Evolutionary conservation across 1,140 invertebrate genomes (phyloP).

Genomic region (Rhyzopertha dominica): DNA sequence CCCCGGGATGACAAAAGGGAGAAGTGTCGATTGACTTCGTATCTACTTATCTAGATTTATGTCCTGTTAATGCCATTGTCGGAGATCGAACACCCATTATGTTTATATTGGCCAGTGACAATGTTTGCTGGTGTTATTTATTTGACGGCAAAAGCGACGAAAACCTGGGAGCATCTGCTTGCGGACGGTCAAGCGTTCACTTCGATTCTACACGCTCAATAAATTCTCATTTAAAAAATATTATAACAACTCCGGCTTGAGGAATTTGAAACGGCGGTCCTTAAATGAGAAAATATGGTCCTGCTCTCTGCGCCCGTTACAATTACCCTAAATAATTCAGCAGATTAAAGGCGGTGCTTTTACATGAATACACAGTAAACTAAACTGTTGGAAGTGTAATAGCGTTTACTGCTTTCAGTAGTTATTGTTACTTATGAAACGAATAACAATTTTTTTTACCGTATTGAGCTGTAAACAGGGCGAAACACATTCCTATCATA

Average conservation of each 20-base stretch:
- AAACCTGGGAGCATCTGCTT: constrained; percentile 26
- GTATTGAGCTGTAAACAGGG: no score
- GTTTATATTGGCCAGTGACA: constrained; percentile 38
- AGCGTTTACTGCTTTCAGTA: neutral
- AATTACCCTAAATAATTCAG: constrained; percentile 12
- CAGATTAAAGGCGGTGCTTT: constrained; percentile 13
- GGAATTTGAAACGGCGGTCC: neutral
- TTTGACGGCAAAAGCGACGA: constrained; percentile 26
- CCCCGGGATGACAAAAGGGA: constrained; percentile 19
- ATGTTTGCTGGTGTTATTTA: constrained; percentile 35
- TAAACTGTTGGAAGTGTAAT: neutral
- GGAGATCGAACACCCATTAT: constrained; percentile 33
- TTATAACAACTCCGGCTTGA: no score
- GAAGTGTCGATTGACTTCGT: constrained; percentile 29
- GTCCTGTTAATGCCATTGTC: constrained; percentile 36
- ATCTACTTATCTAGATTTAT: constrained; percentile 38
- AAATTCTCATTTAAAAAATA: constrained; percentile 15
- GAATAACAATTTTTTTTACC: no score
- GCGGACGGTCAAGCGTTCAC: constrained; percentile 6
- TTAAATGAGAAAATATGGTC: constrained; percentile 2
- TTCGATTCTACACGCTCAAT: constrained; percentile 17
- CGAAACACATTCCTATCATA: no score
- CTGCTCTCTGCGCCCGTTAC: constrained; percentile 8
- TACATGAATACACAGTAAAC: constrained; percentile 7
- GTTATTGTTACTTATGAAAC: no score